A percentile compares a stretch with the other conserved stretches of the same genome.
Conservation (phyloP, 2,797 vertebrate species). For the Ficedula albicollis region DNA sequence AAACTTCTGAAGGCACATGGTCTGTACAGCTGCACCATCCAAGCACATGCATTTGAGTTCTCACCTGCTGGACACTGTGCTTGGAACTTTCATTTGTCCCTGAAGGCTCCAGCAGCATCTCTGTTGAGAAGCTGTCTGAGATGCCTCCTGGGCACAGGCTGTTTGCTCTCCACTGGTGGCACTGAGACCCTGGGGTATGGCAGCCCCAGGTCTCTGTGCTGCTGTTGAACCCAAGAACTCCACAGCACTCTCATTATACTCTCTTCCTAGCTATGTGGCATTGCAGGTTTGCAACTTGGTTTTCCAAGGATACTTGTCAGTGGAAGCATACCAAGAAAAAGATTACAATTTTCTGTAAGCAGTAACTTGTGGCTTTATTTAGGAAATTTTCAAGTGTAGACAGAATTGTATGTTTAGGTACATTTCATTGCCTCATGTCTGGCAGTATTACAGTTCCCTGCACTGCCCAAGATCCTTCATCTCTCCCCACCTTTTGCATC, state of each 20-base stretch:
- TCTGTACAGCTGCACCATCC: neutral
- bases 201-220: accelerated
- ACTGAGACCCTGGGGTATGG: accelerated
- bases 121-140: neutral
- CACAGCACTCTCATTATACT: accelerated
- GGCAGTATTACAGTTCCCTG: neutral
- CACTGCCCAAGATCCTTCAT: neutral
- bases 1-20: neutral
- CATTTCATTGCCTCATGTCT: neutral
- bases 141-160: neutral
- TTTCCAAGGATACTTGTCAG: neutral
- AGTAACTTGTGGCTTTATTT: neutral
- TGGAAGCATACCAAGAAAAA: neutral
- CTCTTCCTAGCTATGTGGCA: neutral
- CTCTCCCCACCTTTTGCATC: neutral
- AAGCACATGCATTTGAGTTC: neutral
- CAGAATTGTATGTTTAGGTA: neutral
- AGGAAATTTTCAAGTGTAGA: neutral
- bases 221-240: neutral
- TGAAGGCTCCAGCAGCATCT: neutral
- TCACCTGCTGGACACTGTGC: accelerated
- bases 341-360: neutral
- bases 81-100: neutral
- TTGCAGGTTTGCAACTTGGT: neutral
- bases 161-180: neutral